phyloP scores from a whole-genome alignment of 2,113 vertebrate species.

The Chascanopsetta lugubris region DNA sequence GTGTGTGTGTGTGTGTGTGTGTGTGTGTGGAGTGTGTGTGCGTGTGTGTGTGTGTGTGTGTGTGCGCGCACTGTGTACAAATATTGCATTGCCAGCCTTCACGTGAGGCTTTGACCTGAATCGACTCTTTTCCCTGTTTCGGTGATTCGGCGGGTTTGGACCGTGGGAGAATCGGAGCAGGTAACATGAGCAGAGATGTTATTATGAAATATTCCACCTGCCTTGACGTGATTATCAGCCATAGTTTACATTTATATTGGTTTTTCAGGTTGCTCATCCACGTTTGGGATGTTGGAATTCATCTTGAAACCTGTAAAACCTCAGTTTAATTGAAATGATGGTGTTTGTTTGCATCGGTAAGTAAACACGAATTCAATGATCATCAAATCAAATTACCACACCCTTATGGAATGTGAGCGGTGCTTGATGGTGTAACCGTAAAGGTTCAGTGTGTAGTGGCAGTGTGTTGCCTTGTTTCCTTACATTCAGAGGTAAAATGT shows the following conservation, averaged over 20 bases:
- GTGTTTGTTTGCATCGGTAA: too few species aligned
- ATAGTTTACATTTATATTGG: too few species aligned
- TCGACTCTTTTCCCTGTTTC: slow-evolving; percentile 5
- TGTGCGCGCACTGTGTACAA: neutral
- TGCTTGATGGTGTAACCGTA: too few species aligned
- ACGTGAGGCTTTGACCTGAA: slow-evolving; percentile 22
- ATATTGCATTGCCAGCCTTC: neutral
- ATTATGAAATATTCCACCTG: neutral
- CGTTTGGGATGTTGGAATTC: neutral
- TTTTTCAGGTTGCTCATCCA: neutral
- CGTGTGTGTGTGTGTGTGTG: neutral
- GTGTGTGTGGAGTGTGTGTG: neutral
- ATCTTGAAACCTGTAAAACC: slow-evolving; percentile 8
- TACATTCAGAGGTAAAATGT: too few species aligned
- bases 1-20: slow-evolving; percentile 2
- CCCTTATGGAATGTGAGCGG: too few species aligned
- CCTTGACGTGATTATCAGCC: too few species aligned
- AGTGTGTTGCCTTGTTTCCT: too few species aligned
- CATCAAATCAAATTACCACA: too few species aligned
- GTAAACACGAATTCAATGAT: too few species aligned
- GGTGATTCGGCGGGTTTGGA: neutral
- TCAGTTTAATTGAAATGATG: neutral
- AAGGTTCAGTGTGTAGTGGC: too few species aligned
- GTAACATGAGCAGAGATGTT: neutral
- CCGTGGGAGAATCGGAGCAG: neutral